Evolutionary conservation across 2,797 vertebrate species (phyloP), one percentile per base, ranked within the genome.

Genomic region (Lepus townsendii): DNA sequence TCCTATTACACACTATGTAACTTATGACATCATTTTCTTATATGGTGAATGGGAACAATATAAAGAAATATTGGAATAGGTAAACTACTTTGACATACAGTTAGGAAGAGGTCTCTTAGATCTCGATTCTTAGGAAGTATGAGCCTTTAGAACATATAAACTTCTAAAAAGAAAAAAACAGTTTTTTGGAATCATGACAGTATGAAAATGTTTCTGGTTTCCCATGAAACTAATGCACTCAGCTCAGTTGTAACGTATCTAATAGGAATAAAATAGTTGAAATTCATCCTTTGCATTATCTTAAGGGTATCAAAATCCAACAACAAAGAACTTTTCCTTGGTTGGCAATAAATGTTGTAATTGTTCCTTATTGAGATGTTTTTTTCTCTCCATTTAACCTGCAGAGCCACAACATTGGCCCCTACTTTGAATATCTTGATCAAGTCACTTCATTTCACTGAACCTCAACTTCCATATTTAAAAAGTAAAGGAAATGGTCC

Each of bases 221-320:
- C 24, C 91, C 17, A 47, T 50, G 17, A 82, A 60, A 68, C 35
- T n/a, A 89, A 52, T 54, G 78, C 76, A 87, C 13, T 35, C 66
- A 62, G 30, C 22, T 91, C 19, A 80, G 1, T 89, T 63, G 27
- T 5, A 69, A 65, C 24, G 84, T 12, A 75, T 38, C 47, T 2
- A 85, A 19, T 50, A 90, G 76, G 27, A 90, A 71, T 73, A 87
- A 90, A 85, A 17, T 91, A 76, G 68, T 10, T 93, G 12, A 83
- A 92, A 88, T 84, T 52, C 9, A 62, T 92, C 13, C 0, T 83
- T 32, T 71, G 0, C 2, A 14, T 79, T 93, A 66, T 92, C 30
- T 90, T 94, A 83, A 73, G 13, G 7, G 3, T 63, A 8, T 30
- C 13, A 88, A 92, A 91, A 35, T 82, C 32, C 27, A 82, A 12